A percentile compares a stretch with the other conserved stretches of the same genome.
phyloP scores from a whole-genome alignment of 1,140 invertebrate species.

The Atta cephalotes region DNA sequence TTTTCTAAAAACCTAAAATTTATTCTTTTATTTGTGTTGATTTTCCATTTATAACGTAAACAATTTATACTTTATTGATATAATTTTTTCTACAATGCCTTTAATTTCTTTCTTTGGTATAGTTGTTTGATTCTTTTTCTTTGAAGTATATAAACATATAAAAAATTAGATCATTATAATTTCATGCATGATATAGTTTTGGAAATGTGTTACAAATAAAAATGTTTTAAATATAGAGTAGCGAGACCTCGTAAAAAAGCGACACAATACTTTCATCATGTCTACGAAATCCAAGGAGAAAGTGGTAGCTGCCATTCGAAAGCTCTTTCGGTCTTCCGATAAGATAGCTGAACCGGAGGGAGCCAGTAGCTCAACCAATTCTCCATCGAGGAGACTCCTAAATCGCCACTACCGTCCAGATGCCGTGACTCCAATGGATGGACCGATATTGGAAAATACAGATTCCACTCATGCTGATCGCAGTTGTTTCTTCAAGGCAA shows the following conservation, averaged over 20 bases:
- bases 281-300: constrained; percentile 91
- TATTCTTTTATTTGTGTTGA: background rate
- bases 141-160: background rate
- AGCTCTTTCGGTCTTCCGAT: constrained; percentile 90
- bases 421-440: constrained; percentile 89
- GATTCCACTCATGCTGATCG: constrained; percentile 80
- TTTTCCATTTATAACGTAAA: background rate
- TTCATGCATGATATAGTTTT: background rate
- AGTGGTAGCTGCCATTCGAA: constrained; percentile 91
- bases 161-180: background rate
- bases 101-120: background rate
- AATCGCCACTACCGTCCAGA: constrained; percentile 86
- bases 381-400: constrained; percentile 88
- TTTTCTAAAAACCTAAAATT: background rate
- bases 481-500: constrained; percentile 82
- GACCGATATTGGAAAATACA: constrained; percentile 86
- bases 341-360: constrained; percentile 88
- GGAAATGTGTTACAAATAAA: background rate
- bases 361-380: constrained; percentile 84
- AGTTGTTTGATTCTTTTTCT: background rate
- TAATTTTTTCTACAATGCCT: background rate
- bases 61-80: background rate
- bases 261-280: constrained; percentile 84
- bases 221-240: constrained; percentile 32
- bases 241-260: background rate